These are phyloP conservation scores for Thalassaphorura encarpata DNA, from an alignment of 1,140 invertebrate genomes.

Conservation along the genomic window DNA sequence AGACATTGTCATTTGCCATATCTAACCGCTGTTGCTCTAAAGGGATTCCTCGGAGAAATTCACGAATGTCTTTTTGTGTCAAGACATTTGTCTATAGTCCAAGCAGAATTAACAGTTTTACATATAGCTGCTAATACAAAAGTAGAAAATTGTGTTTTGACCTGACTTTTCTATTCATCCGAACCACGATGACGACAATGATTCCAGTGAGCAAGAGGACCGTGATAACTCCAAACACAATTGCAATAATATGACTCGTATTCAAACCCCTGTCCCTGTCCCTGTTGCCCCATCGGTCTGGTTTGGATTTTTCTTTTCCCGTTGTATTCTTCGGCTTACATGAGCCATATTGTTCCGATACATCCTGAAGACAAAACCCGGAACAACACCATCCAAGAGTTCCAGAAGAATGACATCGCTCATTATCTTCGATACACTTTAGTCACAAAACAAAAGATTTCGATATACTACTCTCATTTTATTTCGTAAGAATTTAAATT, in stretches of 20 bases:
- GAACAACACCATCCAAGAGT: background rate
- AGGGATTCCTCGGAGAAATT: background rate
- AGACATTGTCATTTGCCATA: background rate
- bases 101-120: background rate
- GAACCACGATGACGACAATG: background rate
- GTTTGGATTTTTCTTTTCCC: no score
- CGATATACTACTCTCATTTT: background rate
- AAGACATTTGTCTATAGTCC: background rate
- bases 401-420: background rate
- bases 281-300: no score
- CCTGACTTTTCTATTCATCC: background rate
- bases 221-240: background rate
- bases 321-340: background rate
- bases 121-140: background rate
- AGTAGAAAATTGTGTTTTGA: background rate
- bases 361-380: background rate
- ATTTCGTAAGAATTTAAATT: background rate
- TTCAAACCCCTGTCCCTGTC: background rate
- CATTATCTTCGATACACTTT: background rate
- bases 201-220: background rate
- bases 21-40: background rate
- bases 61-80: background rate
- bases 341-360: background rate
- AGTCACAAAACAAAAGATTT: background rate
- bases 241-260: background rate